Conservation (phyloP, 2,888 invertebrate species). For the Drosophila recens region DNA sequence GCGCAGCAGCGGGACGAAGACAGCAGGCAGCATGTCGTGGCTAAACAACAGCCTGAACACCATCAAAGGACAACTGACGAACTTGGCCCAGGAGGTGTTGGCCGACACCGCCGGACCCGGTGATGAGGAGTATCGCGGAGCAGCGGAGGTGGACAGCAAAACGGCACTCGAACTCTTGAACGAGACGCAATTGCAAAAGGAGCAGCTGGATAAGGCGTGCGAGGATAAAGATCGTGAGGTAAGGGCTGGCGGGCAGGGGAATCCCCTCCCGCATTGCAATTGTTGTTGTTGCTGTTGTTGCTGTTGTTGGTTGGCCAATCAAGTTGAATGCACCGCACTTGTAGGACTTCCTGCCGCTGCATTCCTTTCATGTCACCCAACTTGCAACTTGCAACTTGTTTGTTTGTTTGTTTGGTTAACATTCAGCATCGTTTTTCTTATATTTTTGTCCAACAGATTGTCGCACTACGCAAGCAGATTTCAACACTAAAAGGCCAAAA, state of each 20-base stretch:
- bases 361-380: not conserved
- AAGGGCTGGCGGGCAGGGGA: conserved; percentile 60
- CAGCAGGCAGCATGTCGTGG: conserved; percentile 88
- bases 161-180: conserved; percentile 75
- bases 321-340: conserved; percentile 27
- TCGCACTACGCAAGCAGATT: conserved; percentile 84
- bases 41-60: conserved; percentile 87
- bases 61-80: conserved; percentile 94
- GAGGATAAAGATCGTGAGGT: conserved; percentile 88
- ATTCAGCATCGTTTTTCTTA: not conserved
- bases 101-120: conserved; percentile 89
- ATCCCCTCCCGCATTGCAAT: not conserved
- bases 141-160: conserved; percentile 49
- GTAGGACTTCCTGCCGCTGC: conserved; percentile 18
- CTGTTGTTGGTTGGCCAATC: conserved; percentile 2
- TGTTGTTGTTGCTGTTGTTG: conserved; percentile 2
- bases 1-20: conserved; percentile 29
- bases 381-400: not conserved
- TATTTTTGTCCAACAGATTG: conserved; percentile 78
- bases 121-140: conserved; percentile 69
- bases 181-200: conserved; percentile 83
- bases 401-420: conserved; percentile 17
- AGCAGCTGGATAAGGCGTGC: conserved; percentile 87
- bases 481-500: conserved; percentile 80
- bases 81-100: conserved; percentile 95